A percentile compares a stretch with the other conserved stretches of the same genome.
Evolutionary conservation across 2,888 invertebrate species (phyloP).

Genomic region (Gastrophysa polygoni): DNA sequence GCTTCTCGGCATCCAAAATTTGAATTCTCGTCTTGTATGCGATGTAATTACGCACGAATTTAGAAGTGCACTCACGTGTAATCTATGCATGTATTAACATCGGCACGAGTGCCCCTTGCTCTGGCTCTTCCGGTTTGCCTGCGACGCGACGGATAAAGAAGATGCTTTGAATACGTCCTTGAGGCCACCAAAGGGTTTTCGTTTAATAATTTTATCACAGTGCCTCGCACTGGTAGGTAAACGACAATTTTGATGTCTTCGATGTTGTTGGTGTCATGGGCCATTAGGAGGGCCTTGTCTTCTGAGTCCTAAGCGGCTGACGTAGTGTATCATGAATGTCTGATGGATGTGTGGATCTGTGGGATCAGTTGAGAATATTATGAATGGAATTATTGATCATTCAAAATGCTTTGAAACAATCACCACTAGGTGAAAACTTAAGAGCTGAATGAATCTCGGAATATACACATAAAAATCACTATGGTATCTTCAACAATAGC

Average conservation of each 20-base stretch:
- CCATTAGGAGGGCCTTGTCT: neutral
- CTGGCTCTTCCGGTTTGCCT: slow-evolving; percentile 4
- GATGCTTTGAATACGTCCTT: neutral
- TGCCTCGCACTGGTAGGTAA: neutral
- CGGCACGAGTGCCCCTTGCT: slow-evolving; percentile 16
- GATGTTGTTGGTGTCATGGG: neutral
- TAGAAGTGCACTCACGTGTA: slow-evolving; percentile 21
- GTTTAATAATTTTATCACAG: neutral
- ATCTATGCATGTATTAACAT: slow-evolving; percentile 6
- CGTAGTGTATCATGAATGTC: too few species aligned
- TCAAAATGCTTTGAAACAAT: too few species aligned
- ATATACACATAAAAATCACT: too few species aligned
- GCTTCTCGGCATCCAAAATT: slow-evolving; percentile 2
- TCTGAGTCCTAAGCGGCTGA: too few species aligned
- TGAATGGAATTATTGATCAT: too few species aligned
- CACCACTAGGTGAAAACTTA: too few species aligned
- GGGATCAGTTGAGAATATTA: too few species aligned
- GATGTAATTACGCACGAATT: slow-evolving; percentile 19
- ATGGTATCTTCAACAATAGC: too few species aligned
- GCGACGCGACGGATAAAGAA: slow-evolving; percentile 1
- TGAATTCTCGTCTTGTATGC: slow-evolving; percentile 17
- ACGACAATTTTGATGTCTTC: neutral
- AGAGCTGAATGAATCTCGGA: too few species aligned
- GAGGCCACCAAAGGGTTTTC: neutral
- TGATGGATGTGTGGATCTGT: too few species aligned